Base-by-base conservation (phyloP, 2,797 vertebrate genomes). In the Decapterus maruadsi region DNA sequence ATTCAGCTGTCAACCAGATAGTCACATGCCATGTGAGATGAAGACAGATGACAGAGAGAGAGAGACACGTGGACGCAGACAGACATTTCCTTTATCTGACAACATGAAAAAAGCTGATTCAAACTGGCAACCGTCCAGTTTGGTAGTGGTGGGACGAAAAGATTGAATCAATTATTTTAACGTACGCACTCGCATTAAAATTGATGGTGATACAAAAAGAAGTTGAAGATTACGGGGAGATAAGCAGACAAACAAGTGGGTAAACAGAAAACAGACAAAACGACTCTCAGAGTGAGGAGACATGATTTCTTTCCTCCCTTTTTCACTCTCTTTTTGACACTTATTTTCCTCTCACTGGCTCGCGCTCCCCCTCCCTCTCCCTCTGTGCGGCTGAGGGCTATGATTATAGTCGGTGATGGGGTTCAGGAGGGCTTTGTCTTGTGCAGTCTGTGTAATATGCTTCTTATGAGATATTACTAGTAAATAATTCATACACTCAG, bases 401-500 rank as follows among this genome's bases (percentile, higher is more conserved):
- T 85, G 84, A 89, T 90, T 93, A 86, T 36, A 89, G 77, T 75
- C 78, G 40, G 75, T 68, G 81, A 90, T 78, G 75, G 78, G 67
- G 84, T 89, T 85, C 84, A 87, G 80, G 60, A 86, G 81, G 82
- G 68, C 86, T 90, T 90, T 88, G 87, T 90, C 87, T 91, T 83
- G 64, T 86, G 78, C 68, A 58, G 80, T 88, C 85, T 73, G 81
- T 85, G 80, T 89, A 87, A 90, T 92, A 78, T 72, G 72, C 80
- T 84, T 87, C 84, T 89, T 85, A 89, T 87, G 83, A 89, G 82
- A 87, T 92, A 91, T 89, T 88, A 84, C 88, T 82, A 8, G 82
- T 93, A 85, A 91, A 92, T 93, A 90, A 92, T 91, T 90, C 90
- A 93, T 88, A 66, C 69, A 61, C 46, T 75, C 70, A 56, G 77